Percentiles rank a stretch among this genome's conserved stretches.
Evolutionary conservation across 2,888 invertebrate genomes (phyloP).

Genomic region (Drosophila sordidula): DNA sequence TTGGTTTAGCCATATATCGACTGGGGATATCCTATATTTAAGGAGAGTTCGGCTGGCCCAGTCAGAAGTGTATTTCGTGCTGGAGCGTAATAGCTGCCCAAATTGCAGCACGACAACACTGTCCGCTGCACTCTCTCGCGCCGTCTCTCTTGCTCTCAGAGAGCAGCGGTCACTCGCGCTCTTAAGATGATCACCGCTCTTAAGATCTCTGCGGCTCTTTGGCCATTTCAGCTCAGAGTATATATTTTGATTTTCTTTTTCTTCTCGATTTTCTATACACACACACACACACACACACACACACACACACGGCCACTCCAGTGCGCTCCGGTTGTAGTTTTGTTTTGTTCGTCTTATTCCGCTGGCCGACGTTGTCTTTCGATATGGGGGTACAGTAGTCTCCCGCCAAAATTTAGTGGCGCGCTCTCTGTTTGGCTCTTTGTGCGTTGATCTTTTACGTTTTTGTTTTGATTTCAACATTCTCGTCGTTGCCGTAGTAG

Average conservation of each 20-base stretch:
- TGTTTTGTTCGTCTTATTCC: slow-evolving; percentile 77
- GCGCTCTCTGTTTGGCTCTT: slow-evolving; percentile 56
- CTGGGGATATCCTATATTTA: background rate
- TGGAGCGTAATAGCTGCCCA: slow-evolving; percentile 9
- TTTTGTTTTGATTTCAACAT: slow-evolving; percentile 81
- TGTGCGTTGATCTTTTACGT: slow-evolving; percentile 81
- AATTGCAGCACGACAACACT: slow-evolving; percentile 75
- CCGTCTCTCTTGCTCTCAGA: slow-evolving; percentile 16
- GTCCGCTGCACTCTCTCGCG: slow-evolving; percentile 19
- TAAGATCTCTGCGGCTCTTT: slow-evolving; percentile 36
- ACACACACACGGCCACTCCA: background rate
- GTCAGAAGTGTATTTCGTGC: slow-evolving; percentile 37
- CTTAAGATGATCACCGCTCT: slow-evolving; percentile 36
- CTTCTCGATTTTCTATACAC: slow-evolving; percentile 61
- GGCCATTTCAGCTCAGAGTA: slow-evolving; percentile 9
- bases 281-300: slow-evolving; percentile 40
- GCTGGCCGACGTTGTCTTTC: slow-evolving; percentile 41
- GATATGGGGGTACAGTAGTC: slow-evolving; percentile 75
- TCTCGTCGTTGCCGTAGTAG: slow-evolving; percentile 64
- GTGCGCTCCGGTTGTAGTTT: slow-evolving; percentile 67
- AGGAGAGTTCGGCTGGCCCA: background rate
- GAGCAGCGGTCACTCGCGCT: slow-evolving; percentile 30
- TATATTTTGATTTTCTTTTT: slow-evolving; percentile 59
- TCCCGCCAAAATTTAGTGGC: slow-evolving; percentile 79
- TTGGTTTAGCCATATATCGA: background rate